Percentiles rank a stretch among this genome's conserved stretches.
These are phyloP conservation scores for Ficedula albicollis DNA, from an alignment of 2,797 vertebrate species.

Conservation along the genomic window DNA sequence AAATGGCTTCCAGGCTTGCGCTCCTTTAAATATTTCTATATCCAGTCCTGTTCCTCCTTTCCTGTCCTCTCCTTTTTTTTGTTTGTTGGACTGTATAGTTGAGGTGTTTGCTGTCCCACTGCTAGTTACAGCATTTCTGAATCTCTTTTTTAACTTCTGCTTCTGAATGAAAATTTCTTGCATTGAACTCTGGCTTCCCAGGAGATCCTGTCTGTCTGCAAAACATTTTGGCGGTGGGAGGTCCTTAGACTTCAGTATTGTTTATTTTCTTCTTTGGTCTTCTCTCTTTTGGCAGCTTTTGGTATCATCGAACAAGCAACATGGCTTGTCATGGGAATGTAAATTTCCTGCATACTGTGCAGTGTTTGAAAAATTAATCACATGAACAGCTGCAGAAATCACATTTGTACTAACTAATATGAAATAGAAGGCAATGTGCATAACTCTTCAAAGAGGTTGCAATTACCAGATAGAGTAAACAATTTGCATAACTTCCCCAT, in stretches of 20 bases:
- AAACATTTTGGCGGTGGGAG: rapidly evolving
- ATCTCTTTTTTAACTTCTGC: not conserved
- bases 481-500: not conserved
- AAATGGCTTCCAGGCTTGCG: not conserved
- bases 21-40: not conserved
- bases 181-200: not conserved
- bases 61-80: not conserved
- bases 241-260: not conserved
- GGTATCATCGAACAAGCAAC: not conserved
- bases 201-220: not conserved
- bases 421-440: not conserved
- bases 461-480: not conserved
- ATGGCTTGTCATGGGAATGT: not conserved
- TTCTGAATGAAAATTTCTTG: not conserved
- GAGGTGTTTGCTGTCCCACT: not conserved
- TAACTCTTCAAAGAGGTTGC: not conserved
- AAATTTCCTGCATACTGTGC: not conserved
- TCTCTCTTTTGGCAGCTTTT: not conserved
- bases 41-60: not conserved
- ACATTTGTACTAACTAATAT: not conserved
- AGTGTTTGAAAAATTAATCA: not conserved
- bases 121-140: not conserved
- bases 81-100: not conserved
- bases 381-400: not conserved
- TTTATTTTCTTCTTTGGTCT: not conserved